phyloP scores from a whole-genome alignment of 2,797 vertebrate species.

The Ispidina picta region DNA sequence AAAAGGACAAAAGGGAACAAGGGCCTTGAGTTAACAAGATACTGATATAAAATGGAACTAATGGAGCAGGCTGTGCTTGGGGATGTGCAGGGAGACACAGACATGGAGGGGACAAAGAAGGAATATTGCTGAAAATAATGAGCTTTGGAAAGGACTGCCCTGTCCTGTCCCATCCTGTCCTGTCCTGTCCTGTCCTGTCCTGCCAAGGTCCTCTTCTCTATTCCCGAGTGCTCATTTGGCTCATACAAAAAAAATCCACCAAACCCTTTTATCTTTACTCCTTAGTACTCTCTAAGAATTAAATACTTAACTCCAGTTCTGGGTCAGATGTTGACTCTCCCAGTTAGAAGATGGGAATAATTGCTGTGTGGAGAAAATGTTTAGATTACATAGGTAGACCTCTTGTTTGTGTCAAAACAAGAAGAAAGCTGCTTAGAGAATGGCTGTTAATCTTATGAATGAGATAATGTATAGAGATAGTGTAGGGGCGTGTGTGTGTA shows the following conservation, averaged over 20 bases:
- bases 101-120: background rate
- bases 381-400: background rate
- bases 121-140: background rate
- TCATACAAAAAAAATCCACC: background rate
- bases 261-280: background rate
- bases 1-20: conserved; percentile 11
- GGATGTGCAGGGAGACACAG: background rate
- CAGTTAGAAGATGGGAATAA: background rate
- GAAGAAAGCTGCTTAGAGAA: conserved; percentile 12
- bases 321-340: background rate
- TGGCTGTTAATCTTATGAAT: background rate
- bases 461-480: background rate
- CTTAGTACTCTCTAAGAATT: background rate
- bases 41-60: background rate
- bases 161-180: background rate
- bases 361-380: background rate
- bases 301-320: background rate
- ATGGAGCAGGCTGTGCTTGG: background rate
- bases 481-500: background rate
- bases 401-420: conserved; percentile 33
- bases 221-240: fast-evolving
- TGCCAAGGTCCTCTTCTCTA: background rate
- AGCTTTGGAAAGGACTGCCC: background rate
- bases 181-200: background rate
- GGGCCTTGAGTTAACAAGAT: background rate